phyloP scores from a whole-genome alignment of 2,797 vertebrate species.

The Craterocephalus amniculus region DNA sequence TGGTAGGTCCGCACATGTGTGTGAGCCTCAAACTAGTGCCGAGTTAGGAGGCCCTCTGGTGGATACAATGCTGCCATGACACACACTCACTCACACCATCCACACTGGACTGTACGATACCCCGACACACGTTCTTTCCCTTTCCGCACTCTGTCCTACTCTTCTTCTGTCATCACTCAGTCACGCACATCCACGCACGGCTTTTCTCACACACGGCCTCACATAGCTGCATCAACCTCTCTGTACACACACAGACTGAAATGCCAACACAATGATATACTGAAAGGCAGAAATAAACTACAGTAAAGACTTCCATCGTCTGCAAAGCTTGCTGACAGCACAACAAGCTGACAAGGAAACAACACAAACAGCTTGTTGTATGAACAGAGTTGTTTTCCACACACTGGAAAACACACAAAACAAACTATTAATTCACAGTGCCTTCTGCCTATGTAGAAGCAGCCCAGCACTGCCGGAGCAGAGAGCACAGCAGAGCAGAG shows the following conservation, averaged over 20 bases:
- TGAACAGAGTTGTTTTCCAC: constrained; percentile 40
- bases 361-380: constrained; percentile 51
- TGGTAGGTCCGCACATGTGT: constrained; percentile 33
- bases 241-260: constrained; percentile 14
- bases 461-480: constrained; percentile 57
- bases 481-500: constrained; percentile 62
- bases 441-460: constrained; percentile 54
- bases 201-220: constrained; percentile 44
- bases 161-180: background rate
- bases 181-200: constrained; percentile 4
- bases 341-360: constrained; percentile 46
- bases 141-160: constrained; percentile 22
- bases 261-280: background rate
- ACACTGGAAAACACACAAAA: constrained; percentile 32
- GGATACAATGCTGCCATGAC: constrained; percentile 85
- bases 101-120: constrained; percentile 40
- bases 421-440: constrained; percentile 29
- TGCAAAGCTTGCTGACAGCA: constrained; percentile 40
- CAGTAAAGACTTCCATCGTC: constrained; percentile 39
- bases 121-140: constrained; percentile 39
- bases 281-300: constrained; percentile 27
- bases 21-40: constrained; percentile 57
- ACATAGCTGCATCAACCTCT: constrained; percentile 23
- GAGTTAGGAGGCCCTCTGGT: constrained; percentile 98
- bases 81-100: constrained; percentile 54